Percentiles rank a stretch among this genome's conserved stretches.
Evolutionary conservation across 2,888 invertebrate species (phyloP).

Genomic region (Notodonta ziczac): DNA sequence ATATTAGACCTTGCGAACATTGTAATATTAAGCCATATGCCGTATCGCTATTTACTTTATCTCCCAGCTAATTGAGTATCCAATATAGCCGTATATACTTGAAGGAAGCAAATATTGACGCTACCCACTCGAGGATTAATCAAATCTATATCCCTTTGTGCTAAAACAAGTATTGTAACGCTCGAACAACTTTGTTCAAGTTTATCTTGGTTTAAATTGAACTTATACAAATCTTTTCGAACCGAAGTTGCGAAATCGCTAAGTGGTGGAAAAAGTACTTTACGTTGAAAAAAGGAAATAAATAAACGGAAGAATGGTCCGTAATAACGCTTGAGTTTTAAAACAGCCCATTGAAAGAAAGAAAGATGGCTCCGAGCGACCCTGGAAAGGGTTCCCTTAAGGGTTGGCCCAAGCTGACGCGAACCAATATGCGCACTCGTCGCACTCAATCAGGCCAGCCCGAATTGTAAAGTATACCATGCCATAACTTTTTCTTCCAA

Average conservation of each 20-base stretch:
- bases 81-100: slow-evolving; percentile 5
- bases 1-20: slow-evolving; percentile 17
- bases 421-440: background rate
- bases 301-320: slow-evolving; percentile 10
- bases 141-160: slow-evolving; percentile 8
- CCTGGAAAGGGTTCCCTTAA: slow-evolving; percentile 14
- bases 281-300: slow-evolving; percentile 8
- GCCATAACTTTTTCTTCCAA: too few species aligned
- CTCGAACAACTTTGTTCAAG: slow-evolving; percentile 8
- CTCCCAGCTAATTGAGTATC: slow-evolving; percentile 28
- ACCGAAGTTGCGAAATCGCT: slow-evolving; percentile 5
- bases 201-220: slow-evolving; percentile 6
- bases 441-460: too few species aligned
- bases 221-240: slow-evolving; percentile 8
- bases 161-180: background rate
- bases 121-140: slow-evolving; percentile 1
- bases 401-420: background rate
- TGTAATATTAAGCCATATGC: slow-evolving; percentile 15
- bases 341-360: slow-evolving; percentile 13
- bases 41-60: slow-evolving; percentile 21
- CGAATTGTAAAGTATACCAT: too few species aligned
- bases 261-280: slow-evolving; percentile 4
- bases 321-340: slow-evolving; percentile 15
- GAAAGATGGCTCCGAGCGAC: slow-evolving; percentile 19
- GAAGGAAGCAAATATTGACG: background rate